Evolutionary conservation across 2,888 invertebrate species (phyloP), one percentile per base, ranked within the genome.

Genomic region (Melieria crassipennis): DNA sequence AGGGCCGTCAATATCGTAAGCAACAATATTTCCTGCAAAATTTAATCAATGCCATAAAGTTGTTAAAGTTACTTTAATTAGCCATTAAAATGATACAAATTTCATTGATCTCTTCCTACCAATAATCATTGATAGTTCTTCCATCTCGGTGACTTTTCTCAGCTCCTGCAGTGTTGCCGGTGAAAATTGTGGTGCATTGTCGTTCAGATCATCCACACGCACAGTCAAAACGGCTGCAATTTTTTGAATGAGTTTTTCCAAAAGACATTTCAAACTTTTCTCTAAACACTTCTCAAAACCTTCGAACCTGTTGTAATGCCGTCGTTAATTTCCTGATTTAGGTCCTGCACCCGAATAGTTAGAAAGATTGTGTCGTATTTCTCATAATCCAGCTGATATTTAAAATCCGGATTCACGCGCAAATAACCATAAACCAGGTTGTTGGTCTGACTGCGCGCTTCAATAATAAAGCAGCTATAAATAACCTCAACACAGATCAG

Each of bases 1-100:
- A 0, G 89, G 89, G 0, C 90, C 91, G 81, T 92, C 92, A 68
- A 87, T 88, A 83, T 92, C 92, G 0, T 87, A 88, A 5, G 92
- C 92, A 48, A 86, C 85, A 16, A 92, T 87, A 4, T 88, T 87
- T 42, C 81, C 79, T 78, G 7, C 5, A 69, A 10, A 65, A 6
- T 50, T 50, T 42, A 58, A 48, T 48, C 16, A 50, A 50, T 10
- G 50, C 11, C 10, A 50, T 11, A 50, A 50, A 11, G 3, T 9
- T 3, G 11, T 50, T 50, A 50, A 9, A 10, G n/a, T n/a, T 11
- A 50, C 3, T 10, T 50, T 2, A 50, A 10, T 10, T 50, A 11
- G 11, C 11, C 11, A 10, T 50, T 10, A 10, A 50, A 57, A 57
- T n/a, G 3, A 57, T 4, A n/a, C 2, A 57, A 16, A 16, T 58